Evolutionary conservation across 2,113 vertebrate genomes (phyloP).

Genomic region (Diadophis punctatus): DNA sequence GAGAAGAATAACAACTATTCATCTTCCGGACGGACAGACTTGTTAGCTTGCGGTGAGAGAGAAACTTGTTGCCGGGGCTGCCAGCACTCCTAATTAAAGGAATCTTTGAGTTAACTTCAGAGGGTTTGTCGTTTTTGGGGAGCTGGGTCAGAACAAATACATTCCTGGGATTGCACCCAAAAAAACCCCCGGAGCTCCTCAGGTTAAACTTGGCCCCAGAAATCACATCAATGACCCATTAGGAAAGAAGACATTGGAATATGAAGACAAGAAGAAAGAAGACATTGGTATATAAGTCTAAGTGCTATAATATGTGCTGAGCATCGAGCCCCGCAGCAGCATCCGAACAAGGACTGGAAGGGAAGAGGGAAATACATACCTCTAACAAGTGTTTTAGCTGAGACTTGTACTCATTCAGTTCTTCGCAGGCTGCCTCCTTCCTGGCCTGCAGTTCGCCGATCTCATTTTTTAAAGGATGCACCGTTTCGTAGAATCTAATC

Average conservation of each 20-base stretch:
- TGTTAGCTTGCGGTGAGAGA: no score
- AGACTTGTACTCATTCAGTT: conserved; percentile 73
- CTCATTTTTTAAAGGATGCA: conserved; percentile 78
- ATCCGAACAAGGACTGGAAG: neutral
- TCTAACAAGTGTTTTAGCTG: conserved; percentile 83
- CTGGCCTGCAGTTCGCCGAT: conserved; percentile 77
- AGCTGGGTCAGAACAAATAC: neutral
- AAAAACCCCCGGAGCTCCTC: neutral
- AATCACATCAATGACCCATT: neutral
- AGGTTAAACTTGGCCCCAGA: neutral
- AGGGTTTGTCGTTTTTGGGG: no score
- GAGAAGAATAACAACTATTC: no score
- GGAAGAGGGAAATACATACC: conserved; percentile 64
- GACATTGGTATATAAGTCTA: no score
- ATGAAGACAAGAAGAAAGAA: no score
- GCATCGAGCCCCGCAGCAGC: neutral
- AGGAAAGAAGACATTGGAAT: no score
- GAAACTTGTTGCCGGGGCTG: no score
- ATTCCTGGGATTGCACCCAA: neutral
- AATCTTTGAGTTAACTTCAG: no score
- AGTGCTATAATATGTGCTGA: neutral
- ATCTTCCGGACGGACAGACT: no score
- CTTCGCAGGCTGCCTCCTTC: conserved; percentile 75
- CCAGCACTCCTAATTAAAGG: no score
- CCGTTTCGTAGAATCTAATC: conserved; percentile 85